These are phyloP conservation scores for Lacanobia oleracea DNA, from an alignment of 2,888 invertebrate species.

Conservation along the genomic window DNA sequence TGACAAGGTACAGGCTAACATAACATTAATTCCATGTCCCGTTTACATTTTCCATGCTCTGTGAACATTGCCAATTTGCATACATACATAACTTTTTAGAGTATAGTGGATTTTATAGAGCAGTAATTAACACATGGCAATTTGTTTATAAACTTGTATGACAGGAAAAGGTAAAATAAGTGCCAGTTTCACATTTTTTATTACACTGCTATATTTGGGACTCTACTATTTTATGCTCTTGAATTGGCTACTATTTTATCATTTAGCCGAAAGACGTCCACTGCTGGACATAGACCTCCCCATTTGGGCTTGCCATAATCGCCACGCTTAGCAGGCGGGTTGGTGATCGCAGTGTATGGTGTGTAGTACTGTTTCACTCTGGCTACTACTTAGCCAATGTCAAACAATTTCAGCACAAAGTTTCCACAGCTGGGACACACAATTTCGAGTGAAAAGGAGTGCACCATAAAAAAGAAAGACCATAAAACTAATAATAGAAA, in stretches of 20 bases:
- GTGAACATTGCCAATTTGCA: constrained; percentile 40
- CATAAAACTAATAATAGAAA: no score
- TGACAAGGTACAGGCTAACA: not conserved
- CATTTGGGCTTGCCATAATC: no score
- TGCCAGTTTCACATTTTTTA: no score
- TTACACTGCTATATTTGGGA: not conserved
- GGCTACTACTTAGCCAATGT: not conserved
- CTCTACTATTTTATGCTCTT: not conserved
- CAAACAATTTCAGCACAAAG: no score
- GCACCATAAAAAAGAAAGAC: no score
- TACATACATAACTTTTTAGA: constrained; percentile 30
- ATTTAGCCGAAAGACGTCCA: no score
- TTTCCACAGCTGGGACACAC: not conserved
- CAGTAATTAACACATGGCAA: constrained; percentile 7
- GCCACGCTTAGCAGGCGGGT: no score
- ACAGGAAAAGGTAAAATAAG: no score
- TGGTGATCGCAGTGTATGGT: no score
- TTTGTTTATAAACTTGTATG: not conserved
- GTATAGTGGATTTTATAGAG: constrained; percentile 1
- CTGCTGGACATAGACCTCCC: no score
- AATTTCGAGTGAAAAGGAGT: not conserved
- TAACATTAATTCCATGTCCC: constrained; percentile 1
- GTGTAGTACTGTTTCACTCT: no score
- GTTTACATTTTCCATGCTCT: constrained; percentile 26
- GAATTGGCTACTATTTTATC: not conserved